Percentiles rank a stretch among this genome's conserved stretches.
phyloP scores from a whole-genome alignment of 2,113 vertebrate species.

The Eretmochelys imbricata region DNA sequence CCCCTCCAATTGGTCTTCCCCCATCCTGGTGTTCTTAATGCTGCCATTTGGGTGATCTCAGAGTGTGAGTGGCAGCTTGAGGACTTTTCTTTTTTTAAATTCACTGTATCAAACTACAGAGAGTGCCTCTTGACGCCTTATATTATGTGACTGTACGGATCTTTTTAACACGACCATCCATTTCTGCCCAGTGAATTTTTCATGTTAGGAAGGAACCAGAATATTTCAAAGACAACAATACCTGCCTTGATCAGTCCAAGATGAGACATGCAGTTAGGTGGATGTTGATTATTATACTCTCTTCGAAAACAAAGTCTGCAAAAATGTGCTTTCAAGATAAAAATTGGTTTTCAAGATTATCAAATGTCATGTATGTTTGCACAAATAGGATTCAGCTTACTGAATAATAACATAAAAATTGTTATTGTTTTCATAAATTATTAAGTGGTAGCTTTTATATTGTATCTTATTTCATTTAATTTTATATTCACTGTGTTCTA shows the following conservation, averaged over 20 bases:
- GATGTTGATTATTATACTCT: neutral
- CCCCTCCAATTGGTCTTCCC: neutral
- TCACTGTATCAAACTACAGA: neutral
- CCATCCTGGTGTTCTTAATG: neutral
- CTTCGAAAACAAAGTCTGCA: accelerated
- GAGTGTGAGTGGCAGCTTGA: neutral
- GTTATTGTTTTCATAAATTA: neutral
- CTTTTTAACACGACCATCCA: accelerated
- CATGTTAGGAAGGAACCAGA: neutral
- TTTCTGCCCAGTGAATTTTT: neutral
- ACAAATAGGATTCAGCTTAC: accelerated
- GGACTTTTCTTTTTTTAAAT: neutral
- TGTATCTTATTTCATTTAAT: neutral
- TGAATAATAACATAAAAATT: neutral
- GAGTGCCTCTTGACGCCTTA: neutral
- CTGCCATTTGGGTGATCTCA: neutral
- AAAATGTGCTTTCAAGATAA: neutral
- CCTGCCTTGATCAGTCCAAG: neutral
- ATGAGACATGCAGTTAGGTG: accelerated
- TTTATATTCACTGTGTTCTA: neutral
- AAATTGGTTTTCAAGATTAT: neutral
- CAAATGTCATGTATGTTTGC: neutral
- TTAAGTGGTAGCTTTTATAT: neutral
- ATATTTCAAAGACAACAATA: neutral
- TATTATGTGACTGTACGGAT: neutral